Base-by-base conservation (phyloP, 1,140 invertebrate species). In the Tachypleus tridentatus region DNA sequence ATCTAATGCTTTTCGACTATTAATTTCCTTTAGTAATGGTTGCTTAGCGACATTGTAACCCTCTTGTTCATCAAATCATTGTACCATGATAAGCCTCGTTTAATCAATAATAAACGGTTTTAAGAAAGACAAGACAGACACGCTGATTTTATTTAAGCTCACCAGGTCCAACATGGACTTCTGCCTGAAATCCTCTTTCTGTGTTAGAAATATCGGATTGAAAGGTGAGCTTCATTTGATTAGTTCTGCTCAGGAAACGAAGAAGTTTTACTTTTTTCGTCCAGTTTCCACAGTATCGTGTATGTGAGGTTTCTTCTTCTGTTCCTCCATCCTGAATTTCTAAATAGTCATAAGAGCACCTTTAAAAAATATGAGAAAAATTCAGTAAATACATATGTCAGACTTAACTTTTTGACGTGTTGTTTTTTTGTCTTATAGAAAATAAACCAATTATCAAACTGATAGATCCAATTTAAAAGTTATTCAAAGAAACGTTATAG, bases 271-370 rank as follows among this genome's bases (percentile, higher is more conserved):
- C 76, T 71, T 84, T 83, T 6, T 81, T 79, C 68, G 82, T 85
- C 85, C 85, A 87, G 73, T 89, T 85, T 3, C 87, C 87, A 74
- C 87, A 90, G 4, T 84, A 75, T 5, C 83, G 76, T 51, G 29
- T 29, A 29, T 1, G 29, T 29, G 29, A 29, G 29, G 29, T 29
- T 29, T 61, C 49, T 57, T 51, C 47, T 47, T 53, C 10, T 6
- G 58, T 51, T 7, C 59, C 65, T 51, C 64, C 53, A 51, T 47
- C 57, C 58, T n/a, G 57, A 63, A 5, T 49, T 58, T 86, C 84
- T 67, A 88, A 69, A 72, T 81, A 86, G 74, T 87, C 86, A 75
- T 87, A 87, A 66, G 81, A 82, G 78, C 86, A 87, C 66, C 85
- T 87, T 76, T n/a, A 75, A 73, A 65, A 11, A 72, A 70, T 66